Base-by-base conservation (phyloP, 2,113 vertebrate genomes). In the Syngnathoides biaculeatus region DNA sequence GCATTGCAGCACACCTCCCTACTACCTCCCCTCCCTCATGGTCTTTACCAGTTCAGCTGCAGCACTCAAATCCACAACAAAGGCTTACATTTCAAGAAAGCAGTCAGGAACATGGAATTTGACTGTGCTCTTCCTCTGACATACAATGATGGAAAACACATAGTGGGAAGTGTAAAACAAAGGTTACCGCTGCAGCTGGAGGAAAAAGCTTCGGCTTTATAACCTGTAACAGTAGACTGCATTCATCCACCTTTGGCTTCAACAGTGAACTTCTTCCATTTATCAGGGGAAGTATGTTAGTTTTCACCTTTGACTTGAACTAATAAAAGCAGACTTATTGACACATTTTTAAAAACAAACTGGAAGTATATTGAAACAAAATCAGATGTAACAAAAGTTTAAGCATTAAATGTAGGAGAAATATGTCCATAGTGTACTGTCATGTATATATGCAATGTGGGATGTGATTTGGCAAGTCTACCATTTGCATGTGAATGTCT, bases 51-150 rank as follows among this genome's bases (percentile, higher is more conserved):
- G 26, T 57, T 57, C 56, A 39, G 55, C 68, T 45, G 20, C 68
- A 75, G 71, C 22, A 27, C 81, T n/a, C 65, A 67, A 73, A 72
- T 73, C 71, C 78, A 82, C 64, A 72, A 64, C 71, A 78, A 26
- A 39, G 59, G 52, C 59, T 61, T 65, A 62, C 27, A 75, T 85
- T 84, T 69, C 67, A 57, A 81, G 77, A 79, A 81, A 69, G 69
- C 48, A 47, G 78, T 38, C 65, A 72, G 82, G 85, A 90, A 90
- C 83, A 83, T 79, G 78, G 53, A 79, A 66, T 82, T 56, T 65
- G 67, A 71, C 62, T 40, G 22, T 30, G 26, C 73, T 78, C 79
- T 76, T 79, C 71, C 47, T 47, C 50, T 65, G 60, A 61, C 72
- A 72, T 60, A 19, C 27, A 17, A 20, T 38, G 38, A 39, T n/a